Percentiles rank a stretch among this genome's conserved stretches.
Evolutionary conservation across 1,140 invertebrate genomes (phyloP).

Genomic region (Ceratosolen fusciceps): DNA sequence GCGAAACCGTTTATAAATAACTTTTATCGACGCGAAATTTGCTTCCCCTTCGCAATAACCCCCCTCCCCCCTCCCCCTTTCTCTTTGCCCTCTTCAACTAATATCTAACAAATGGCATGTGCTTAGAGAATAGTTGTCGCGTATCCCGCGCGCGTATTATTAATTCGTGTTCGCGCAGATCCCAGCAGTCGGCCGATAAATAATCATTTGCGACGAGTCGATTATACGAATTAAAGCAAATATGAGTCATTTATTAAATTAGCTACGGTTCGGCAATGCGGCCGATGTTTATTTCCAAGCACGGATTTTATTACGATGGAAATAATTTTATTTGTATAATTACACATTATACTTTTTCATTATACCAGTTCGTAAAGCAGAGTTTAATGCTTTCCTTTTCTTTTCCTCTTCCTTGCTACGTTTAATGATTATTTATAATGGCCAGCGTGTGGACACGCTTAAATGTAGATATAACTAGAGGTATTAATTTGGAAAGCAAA

Average conservation of each 20-base stretch:
- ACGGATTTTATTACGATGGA: neutral
- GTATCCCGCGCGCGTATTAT: too few relatives aligned
- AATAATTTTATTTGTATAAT: neutral
- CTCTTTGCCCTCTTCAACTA: too few relatives aligned
- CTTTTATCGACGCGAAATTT: neutral
- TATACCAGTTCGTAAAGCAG: neutral
- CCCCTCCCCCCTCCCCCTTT: too few relatives aligned
- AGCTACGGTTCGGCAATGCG: neutral
- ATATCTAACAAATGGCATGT: too few relatives aligned
- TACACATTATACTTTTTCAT: neutral
- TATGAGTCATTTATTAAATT: neutral
- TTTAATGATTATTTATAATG: neutral
- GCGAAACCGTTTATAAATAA: neutral
- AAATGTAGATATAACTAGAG: neutral
- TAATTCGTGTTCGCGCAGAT: too few relatives aligned
- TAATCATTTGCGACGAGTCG: neutral
- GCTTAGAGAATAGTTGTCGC: too few relatives aligned
- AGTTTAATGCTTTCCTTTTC: neutral
- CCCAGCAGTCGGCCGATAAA: neutral
- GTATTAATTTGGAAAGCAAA: too few relatives aligned
- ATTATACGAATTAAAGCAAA: constrained; percentile 6
- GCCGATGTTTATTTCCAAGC: neutral
- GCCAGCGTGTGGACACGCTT: neutral
- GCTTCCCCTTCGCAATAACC: neutral
- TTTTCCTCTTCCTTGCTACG: neutral